Percentiles rank a stretch among this genome's conserved stretches.
phyloP scores from a whole-genome alignment of 1,140 invertebrate species.

The Helicoverpa zea region DNA sequence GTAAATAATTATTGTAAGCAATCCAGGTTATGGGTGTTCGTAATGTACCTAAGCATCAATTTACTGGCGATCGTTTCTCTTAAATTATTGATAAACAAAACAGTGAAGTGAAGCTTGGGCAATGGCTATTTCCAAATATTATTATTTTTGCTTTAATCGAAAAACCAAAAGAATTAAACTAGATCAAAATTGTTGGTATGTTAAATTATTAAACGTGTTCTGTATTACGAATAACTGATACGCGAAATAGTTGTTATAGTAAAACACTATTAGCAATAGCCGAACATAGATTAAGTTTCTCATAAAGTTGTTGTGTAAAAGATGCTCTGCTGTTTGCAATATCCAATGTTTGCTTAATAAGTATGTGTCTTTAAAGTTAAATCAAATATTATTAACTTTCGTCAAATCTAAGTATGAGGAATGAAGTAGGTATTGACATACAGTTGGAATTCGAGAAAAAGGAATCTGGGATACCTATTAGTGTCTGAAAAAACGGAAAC shows the following conservation, averaged over 20 bases:
- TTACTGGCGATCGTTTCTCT: neutral
- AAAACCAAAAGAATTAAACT: neutral
- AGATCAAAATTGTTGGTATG: neutral
- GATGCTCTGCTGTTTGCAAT: neutral
- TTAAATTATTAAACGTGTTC: neutral
- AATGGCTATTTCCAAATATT: neutral
- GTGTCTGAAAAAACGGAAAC: neutral
- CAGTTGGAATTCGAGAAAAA: no score
- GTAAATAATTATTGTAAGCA: slow-evolving; percentile 8
- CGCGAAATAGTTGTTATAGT: no score
- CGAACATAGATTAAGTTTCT: no score
- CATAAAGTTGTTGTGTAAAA: neutral
- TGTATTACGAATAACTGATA: no score
- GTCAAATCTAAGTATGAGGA: neutral
- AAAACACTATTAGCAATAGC: neutral
- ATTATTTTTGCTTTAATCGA: neutral
- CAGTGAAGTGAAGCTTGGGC: no score
- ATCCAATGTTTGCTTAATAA: slow-evolving; percentile 1
- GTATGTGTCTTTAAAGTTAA: neutral
- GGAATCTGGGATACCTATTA: neutral
- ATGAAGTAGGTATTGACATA: no score
- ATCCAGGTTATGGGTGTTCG: neutral
- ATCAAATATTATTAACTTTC: neutral
- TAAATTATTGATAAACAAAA: no score
- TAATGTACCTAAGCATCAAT: slow-evolving; percentile 15